These are phyloP conservation scores for Danio jaintianensis DNA, from an alignment of 2,797 vertebrate genomes.

Conservation along the genomic window DNA sequence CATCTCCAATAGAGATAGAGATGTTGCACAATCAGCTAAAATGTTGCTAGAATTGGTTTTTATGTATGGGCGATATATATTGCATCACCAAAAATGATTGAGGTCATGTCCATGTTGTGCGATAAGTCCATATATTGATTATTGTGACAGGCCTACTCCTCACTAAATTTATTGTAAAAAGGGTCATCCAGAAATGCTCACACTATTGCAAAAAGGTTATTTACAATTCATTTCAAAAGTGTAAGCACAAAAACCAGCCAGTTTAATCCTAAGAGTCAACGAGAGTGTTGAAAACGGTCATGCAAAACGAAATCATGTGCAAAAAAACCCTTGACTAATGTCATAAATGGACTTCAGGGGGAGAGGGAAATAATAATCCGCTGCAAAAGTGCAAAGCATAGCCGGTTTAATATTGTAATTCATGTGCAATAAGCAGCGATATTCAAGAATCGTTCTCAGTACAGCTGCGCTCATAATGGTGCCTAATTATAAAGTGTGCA, in stretches of 20 bases:
- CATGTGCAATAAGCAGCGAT: background rate
- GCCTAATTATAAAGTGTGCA: conserved; percentile 32
- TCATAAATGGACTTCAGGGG: background rate
- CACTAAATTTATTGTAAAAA: background rate
- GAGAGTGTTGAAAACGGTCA: background rate
- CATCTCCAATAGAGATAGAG: too few species aligned
- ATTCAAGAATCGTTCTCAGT: conserved; percentile 7
- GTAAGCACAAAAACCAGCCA: background rate
- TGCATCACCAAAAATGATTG: too few species aligned
- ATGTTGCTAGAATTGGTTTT: too few species aligned
- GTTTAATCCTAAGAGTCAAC: conserved; percentile 19
- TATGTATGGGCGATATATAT: too few species aligned
- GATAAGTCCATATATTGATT: too few species aligned
- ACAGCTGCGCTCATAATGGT: conserved; percentile 36
- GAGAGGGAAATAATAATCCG: background rate
- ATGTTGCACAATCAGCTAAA: too few species aligned
- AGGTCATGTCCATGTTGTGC: too few species aligned
- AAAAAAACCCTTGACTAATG: background rate
- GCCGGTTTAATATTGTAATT: conserved; percentile 2
- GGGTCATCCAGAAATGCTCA: background rate
- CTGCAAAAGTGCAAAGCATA: background rate
- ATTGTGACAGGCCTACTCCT: too few species aligned
- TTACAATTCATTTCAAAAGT: background rate
- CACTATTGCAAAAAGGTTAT: background rate
- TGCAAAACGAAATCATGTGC: conserved; percentile 4